Evolutionary conservation across 2,888 invertebrate genomes (phyloP).

Genomic region (Adelognathus sp.): DNA sequence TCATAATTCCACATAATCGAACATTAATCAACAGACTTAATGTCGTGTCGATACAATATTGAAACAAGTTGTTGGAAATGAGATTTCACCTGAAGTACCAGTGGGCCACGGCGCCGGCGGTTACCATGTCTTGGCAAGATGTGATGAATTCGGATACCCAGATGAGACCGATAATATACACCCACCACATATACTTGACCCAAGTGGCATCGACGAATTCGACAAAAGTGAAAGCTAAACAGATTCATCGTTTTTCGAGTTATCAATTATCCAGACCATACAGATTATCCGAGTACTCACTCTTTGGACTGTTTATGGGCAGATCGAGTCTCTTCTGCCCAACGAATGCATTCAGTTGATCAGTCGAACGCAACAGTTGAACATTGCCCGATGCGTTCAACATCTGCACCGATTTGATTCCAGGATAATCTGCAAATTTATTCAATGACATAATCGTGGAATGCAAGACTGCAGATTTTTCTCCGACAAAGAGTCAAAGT

Average conservation of each 20-base stretch:
- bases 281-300: constrained; percentile 63
- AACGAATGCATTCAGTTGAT: constrained; percentile 62
- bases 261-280: neutral
- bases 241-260: neutral
- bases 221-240: constrained; percentile 85
- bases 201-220: constrained; percentile 90
- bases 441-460: too few species aligned
- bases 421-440: constrained; percentile 77
- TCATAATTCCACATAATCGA: too few species aligned
- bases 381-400: constrained; percentile 59
- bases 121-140: constrained; percentile 96
- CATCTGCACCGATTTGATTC: constrained; percentile 72
- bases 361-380: constrained; percentile 65
- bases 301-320: constrained; percentile 73
- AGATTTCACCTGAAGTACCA: constrained; percentile 93
- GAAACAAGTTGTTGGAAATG: neutral
- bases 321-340: constrained; percentile 68
- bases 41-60: neutral
- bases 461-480: too few species aligned
- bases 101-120: constrained; percentile 95
- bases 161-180: constrained; percentile 90
- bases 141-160: constrained; percentile 98
- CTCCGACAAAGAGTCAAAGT: too few species aligned
- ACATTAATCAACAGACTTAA: neutral
- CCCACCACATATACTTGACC: constrained; percentile 97